A percentile compares a stretch with the other conserved stretches of the same genome.
phyloP scores from a whole-genome alignment of 1,140 invertebrate species.

The Drosophila willistoni region DNA sequence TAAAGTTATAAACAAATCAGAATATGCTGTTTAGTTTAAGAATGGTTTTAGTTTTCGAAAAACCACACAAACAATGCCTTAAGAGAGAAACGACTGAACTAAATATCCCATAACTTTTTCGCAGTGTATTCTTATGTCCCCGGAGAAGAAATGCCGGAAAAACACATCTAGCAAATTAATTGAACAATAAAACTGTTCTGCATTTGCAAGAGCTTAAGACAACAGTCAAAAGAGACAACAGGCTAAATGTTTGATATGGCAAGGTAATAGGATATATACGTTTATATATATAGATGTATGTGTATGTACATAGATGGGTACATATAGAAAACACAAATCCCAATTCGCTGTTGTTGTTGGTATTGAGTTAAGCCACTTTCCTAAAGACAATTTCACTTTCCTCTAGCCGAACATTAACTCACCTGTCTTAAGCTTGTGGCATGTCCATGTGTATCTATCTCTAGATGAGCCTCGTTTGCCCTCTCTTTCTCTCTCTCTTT shows the following conservation, averaged over 20 bases:
- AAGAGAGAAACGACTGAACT: background rate
- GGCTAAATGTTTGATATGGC: background rate
- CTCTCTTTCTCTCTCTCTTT: background rate
- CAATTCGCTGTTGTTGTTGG: background rate
- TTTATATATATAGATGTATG: background rate
- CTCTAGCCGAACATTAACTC: slow-evolving; percentile 5
- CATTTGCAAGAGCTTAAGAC: slow-evolving; percentile 9
- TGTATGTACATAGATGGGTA: background rate
- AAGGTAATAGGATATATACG: slow-evolving; percentile 7
- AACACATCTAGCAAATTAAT: background rate
- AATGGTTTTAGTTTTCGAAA: too few species aligned
- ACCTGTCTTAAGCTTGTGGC: background rate
- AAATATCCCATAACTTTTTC: background rate
- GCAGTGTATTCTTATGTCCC: background rate
- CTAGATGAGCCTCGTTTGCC: background rate
- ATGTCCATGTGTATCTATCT: slow-evolving; percentile 4
- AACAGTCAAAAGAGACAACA: background rate
- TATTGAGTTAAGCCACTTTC: slow-evolving; percentile 11
- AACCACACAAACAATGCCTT: too few species aligned
- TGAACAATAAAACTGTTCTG: slow-evolving; percentile 12
- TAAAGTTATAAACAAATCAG: too few species aligned
- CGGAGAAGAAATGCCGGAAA: background rate
- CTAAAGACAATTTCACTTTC: slow-evolving; percentile 9
- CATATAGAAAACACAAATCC: background rate
- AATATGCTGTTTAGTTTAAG: too few species aligned